These are phyloP conservation scores for Lycocerus yunnanus DNA, from an alignment of 2,888 invertebrate species.

Conservation along the genomic window DNA sequence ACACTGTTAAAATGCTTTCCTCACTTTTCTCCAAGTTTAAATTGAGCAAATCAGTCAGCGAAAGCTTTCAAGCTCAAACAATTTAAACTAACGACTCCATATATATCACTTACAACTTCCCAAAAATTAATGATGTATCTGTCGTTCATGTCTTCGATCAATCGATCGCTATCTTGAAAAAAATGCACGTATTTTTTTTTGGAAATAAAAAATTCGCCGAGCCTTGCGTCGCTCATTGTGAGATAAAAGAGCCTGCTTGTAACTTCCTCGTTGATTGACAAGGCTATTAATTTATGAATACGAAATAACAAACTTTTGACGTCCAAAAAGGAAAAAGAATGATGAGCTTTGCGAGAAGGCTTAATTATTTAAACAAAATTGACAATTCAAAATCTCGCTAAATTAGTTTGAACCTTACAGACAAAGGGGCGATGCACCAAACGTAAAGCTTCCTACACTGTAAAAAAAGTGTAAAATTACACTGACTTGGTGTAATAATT, in stretches of 20 bases:
- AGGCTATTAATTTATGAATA: background rate
- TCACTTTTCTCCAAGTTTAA: background rate
- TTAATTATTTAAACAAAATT: background rate
- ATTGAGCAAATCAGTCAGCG: background rate
- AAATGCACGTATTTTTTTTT: background rate
- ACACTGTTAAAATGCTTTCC: background rate
- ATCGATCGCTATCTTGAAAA: background rate
- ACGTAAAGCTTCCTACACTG: background rate
- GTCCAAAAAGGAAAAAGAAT: background rate
- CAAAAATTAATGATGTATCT: background rate
- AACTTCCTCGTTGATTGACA: background rate
- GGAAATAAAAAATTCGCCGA: background rate
- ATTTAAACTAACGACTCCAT: background rate
- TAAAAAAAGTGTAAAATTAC: no score
- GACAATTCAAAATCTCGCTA: background rate
- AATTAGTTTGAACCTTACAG: background rate
- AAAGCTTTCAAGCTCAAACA: background rate
- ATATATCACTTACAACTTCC: background rate
- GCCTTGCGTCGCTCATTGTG: background rate
- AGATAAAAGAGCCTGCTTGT: background rate
- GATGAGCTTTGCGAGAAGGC: background rate
- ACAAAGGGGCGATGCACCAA: background rate
- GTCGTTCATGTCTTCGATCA: background rate
- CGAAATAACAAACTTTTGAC: background rate
- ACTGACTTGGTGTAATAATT: no score